Evolutionary conservation across 2,113 vertebrate genomes (phyloP).

Genomic region (Sciurus niger): DNA sequence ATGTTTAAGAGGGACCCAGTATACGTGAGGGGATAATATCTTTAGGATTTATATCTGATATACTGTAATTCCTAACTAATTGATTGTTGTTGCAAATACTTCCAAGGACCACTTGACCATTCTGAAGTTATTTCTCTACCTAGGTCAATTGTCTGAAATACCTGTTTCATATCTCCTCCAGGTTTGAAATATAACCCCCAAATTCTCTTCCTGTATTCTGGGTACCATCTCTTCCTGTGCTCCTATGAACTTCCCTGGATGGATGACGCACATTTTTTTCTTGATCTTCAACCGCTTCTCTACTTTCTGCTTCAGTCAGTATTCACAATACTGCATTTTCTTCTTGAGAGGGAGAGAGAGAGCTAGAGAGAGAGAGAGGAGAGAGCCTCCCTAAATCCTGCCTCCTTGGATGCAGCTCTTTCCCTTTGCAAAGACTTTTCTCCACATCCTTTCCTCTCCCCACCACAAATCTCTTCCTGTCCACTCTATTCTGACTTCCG

Average conservation of each 20-base stretch:
- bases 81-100: neutral
- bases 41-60: neutral
- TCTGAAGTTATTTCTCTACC: neutral
- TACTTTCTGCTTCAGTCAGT: neutral
- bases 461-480: neutral
- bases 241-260: fast-evolving
- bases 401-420: neutral
- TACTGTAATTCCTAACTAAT: neutral
- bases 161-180: neutral
- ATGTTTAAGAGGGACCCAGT: neutral
- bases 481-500: neutral
- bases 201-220: neutral
- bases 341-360: neutral
- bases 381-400: neutral
- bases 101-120: neutral
- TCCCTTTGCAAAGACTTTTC: neutral
- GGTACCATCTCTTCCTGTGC: neutral
- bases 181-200: neutral
- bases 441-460: neutral
- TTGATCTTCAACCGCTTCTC: neutral
- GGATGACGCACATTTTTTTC: neutral
- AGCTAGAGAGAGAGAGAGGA: neutral
- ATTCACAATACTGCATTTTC: neutral
- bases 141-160: conserved; percentile 27
- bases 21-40: neutral